Conservation (phyloP, 2,888 invertebrate species). For the Pollenia angustigena region DNA sequence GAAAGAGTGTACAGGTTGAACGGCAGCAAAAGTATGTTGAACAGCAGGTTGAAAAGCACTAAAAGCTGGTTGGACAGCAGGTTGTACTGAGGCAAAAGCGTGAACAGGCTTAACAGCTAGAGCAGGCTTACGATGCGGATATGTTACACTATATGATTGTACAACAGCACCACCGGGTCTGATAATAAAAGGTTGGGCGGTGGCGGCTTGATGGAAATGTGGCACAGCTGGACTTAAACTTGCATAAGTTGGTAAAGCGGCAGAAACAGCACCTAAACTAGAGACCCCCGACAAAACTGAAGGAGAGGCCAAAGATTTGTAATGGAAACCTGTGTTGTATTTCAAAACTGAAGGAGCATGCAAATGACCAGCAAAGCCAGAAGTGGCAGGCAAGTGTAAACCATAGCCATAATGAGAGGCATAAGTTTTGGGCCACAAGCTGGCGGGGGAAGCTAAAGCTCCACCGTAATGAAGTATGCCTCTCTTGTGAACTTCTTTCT, state of each 20-base stretch:
- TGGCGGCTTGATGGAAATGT: slow-evolving; percentile 65
- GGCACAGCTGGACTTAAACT: slow-evolving; percentile 38
- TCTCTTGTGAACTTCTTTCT: slow-evolving; percentile 79
- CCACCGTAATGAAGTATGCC: slow-evolving; percentile 78
- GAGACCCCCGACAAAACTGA: slow-evolving; percentile 32
- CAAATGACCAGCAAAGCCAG: slow-evolving; percentile 70
- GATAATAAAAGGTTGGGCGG: slow-evolving; percentile 78
- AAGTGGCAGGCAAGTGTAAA: slow-evolving; percentile 78
- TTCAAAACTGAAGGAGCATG: slow-evolving; percentile 44
- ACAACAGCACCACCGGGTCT: slow-evolving; percentile 82
- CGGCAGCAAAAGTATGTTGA: slow-evolving; percentile 13
- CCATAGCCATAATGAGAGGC: slow-evolving; percentile 82
- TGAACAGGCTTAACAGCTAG: slow-evolving; percentile 68
- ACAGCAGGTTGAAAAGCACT: slow-evolving; percentile 25
- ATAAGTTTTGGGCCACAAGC: slow-evolving; percentile 80
- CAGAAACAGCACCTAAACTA: slow-evolving; percentile 37
- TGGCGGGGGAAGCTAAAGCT: slow-evolving; percentile 42
- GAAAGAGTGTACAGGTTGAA: slow-evolving; percentile 52
- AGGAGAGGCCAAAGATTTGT: slow-evolving; percentile 48
- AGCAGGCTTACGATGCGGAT: slow-evolving; percentile 80
- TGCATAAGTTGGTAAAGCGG: slow-evolving; percentile 44
- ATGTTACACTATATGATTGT: slow-evolving; percentile 82
- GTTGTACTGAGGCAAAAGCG: slow-evolving; percentile 64
- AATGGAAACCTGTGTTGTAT: slow-evolving; percentile 56
- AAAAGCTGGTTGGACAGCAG: slow-evolving; percentile 43